These are phyloP conservation scores for Drosophila lini DNA, from an alignment of 1,140 invertebrate species.

Conservation along the genomic window DNA sequence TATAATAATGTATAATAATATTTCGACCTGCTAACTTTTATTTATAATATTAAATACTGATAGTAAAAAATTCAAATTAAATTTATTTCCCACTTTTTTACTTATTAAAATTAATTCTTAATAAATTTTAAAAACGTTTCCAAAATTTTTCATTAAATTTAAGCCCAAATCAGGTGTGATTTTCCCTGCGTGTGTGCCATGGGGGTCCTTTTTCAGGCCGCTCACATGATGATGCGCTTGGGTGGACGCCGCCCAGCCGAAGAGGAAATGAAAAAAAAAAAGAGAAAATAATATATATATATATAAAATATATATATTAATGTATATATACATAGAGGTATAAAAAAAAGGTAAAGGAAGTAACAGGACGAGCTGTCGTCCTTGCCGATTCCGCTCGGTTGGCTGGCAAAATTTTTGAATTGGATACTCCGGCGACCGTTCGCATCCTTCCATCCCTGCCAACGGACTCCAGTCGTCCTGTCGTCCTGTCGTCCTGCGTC, in stretches of 20 bases:
- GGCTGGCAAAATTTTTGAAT: constrained; percentile 78
- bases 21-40: too few relatives aligned
- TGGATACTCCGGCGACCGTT: constrained; percentile 71
- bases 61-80: not conserved
- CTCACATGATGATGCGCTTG: constrained; percentile 72
- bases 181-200: not conserved
- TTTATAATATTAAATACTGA: too few relatives aligned
- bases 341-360: constrained; percentile 57
- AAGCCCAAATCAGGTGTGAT: not conserved
- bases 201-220: constrained; percentile 53
- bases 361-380: constrained; percentile 35
- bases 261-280: constrained; percentile 82
- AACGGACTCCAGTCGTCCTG: constrained; percentile 19
- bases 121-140: not conserved
- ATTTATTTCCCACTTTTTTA: not conserved
- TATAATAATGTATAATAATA: too few relatives aligned
- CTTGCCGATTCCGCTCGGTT: constrained; percentile 76
- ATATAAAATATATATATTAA: not conserved
- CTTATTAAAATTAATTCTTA: not conserved
- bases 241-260: constrained; percentile 75
- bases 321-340: constrained; percentile 25
- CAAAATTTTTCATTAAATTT: not conserved
- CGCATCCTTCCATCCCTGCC: constrained; percentile 2
- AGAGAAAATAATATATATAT: constrained; percentile 30
- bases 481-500: constrained; percentile 30